Evolutionary conservation across 1,140 invertebrate genomes (phyloP), one percentile per base, ranked within the genome.

Genomic region (Globodera rostochiensis): DNA sequence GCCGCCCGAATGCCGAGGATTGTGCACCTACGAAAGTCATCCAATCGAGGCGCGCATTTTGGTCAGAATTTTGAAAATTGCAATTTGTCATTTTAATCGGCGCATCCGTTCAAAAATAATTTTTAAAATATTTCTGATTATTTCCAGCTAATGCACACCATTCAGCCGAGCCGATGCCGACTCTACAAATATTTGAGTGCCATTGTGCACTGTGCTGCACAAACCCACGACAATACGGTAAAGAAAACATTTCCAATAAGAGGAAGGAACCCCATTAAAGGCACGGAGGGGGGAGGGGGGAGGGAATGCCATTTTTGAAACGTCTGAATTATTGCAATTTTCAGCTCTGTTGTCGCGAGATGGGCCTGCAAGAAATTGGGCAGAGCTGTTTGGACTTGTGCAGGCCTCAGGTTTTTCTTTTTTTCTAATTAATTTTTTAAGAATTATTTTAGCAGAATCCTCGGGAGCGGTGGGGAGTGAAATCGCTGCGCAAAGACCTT

Each of bases 111-210:
- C 19, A 73, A 74, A 45, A 13, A 4, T 36, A 21, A 53, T 45
- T 47, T 74, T 74, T 36, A 9, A 74, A 74, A 53, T 53, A 6
- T 70, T 70, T 8, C 25, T 36, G 25, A 70, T 73, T 25, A 45
- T 15, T 81, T 88, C 73, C 71, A 88, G 87, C 71, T 89, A 66
- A 89, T 89, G 88, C 88, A 90, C 83, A 89, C 88, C 5, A 89
- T 89, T 77, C 88, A 89, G 79, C 88, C 88, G 49, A 84, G 82
- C 49, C 69, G 88, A 36, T 89, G 88, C 74, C 89, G 88, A 73
- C 83, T 89, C 21, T 89, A 89, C 83, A 89, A 89, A 74, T 90
- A 89, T 70, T 79, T 89, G 15, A 77, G 82, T 70, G 80, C 87
- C 15, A 83, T 89, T 57, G 86, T 89, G n/a, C 89, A 89, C 74